These are phyloP conservation scores for Synchiropus splendidus DNA, from an alignment of 2,113 vertebrate species.

Conservation along the genomic window DNA sequence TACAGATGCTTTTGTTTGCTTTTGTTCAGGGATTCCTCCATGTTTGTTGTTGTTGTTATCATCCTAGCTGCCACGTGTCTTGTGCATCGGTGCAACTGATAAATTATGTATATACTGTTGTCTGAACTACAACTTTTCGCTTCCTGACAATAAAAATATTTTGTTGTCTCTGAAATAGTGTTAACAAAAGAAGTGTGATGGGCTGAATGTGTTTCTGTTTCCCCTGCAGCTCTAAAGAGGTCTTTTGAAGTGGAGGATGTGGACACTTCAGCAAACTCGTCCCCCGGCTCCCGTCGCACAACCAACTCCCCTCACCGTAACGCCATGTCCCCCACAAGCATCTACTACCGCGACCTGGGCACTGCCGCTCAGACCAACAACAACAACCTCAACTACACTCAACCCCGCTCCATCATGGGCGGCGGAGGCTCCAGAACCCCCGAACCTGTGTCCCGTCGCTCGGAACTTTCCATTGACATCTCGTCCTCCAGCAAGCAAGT, in stretches of 20 bases:
- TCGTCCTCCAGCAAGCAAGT: slow-evolving; percentile 75
- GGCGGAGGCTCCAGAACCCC: slow-evolving; percentile 73
- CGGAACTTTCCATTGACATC: slow-evolving; percentile 93
- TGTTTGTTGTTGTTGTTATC: too few relatives aligned
- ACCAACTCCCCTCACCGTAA: slow-evolving; percentile 72
- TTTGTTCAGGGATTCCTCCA: too few relatives aligned
- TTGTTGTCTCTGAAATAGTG: too few relatives aligned
- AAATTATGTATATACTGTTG: too few relatives aligned
- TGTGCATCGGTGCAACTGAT: too few relatives aligned
- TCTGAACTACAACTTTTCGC: too few relatives aligned
- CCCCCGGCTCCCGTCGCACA: slow-evolving; percentile 76
- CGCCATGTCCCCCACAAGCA: slow-evolving; percentile 79
- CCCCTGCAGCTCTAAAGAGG: slow-evolving; percentile 84
- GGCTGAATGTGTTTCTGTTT: slow-evolving; percentile 17
- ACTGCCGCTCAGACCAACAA: slow-evolving; percentile 63
- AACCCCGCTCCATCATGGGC: slow-evolving; percentile 68
- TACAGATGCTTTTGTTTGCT: too few relatives aligned
- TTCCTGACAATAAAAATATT: too few relatives aligned
- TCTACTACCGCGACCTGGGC: slow-evolving; percentile 87
- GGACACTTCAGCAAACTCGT: slow-evolving; percentile 80
- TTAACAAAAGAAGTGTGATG: too few relatives aligned
- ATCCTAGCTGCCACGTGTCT: too few relatives aligned
- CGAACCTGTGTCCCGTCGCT: slow-evolving; percentile 79
- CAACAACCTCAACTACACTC: slow-evolving; percentile 75
- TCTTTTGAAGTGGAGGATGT: slow-evolving; percentile 96